Evolutionary conservation across 2,888 invertebrate genomes (phyloP).

Genomic region (Malthinus seriepunctatus): DNA sequence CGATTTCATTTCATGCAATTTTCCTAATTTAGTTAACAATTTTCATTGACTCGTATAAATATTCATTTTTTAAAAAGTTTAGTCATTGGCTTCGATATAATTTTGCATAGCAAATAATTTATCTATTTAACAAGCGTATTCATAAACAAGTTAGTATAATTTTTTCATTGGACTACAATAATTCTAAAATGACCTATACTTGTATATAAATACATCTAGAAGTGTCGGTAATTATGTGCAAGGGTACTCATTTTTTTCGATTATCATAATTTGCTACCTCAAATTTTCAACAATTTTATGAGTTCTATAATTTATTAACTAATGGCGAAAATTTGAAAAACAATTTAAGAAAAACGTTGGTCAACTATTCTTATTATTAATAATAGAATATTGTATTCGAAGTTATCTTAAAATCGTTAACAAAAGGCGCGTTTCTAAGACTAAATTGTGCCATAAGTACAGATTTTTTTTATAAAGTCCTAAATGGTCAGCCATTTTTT

Average conservation of each 20-base stretch:
- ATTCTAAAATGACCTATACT: too few relatives aligned
- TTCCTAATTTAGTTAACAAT: too few relatives aligned
- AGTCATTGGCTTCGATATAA: too few relatives aligned
- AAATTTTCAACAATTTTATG: neutral
- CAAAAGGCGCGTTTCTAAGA: conserved; percentile 2
- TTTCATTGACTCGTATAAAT: too few relatives aligned
- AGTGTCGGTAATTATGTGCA: conserved; percentile 18
- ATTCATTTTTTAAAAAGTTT: too few relatives aligned
- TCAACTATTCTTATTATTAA: neutral
- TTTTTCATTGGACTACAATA: too few relatives aligned
- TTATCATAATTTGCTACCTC: too few relatives aligned
- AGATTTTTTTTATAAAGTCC: neutral
- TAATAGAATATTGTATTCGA: conserved; percentile 2
- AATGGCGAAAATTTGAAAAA: neutral
- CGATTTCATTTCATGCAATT: too few relatives aligned
- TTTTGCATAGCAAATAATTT: too few relatives aligned
- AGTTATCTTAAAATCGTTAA: conserved; percentile 1
- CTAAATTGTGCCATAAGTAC: conserved; percentile 5
- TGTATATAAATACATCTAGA: neutral
- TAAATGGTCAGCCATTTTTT: conserved; percentile 5
- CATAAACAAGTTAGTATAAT: too few relatives aligned
- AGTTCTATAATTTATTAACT: neutral
- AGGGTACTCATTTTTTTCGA: conserved; percentile 10
- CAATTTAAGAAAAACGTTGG: neutral
- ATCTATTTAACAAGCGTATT: too few relatives aligned